phyloP scores from a whole-genome alignment of 92 coral and sea anemone species.

The Bergia puertoricense region DNA sequence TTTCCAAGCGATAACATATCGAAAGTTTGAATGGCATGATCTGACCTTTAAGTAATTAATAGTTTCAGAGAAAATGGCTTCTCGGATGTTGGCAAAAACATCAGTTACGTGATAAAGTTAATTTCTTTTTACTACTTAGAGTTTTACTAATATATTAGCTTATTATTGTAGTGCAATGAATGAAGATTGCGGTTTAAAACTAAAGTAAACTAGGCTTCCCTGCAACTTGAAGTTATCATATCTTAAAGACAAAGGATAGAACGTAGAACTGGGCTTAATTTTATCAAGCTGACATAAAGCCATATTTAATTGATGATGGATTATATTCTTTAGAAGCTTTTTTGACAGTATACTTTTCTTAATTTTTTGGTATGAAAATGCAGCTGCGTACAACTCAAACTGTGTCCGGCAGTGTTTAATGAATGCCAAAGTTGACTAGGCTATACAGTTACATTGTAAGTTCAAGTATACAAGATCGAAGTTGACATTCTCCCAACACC shows the following conservation, averaged over 20 bases:
- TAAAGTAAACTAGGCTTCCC: background rate
- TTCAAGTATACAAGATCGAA: background rate
- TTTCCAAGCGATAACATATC: background rate
- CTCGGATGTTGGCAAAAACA: background rate
- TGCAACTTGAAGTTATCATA: background rate
- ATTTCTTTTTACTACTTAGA: background rate
- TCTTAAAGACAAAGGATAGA: background rate
- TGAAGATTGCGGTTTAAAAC: background rate
- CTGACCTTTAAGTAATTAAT: background rate
- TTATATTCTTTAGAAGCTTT: background rate
- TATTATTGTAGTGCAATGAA: background rate
- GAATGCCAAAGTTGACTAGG: background rate
- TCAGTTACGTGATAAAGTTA: no score
- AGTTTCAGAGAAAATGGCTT: background rate
- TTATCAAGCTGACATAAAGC: background rate
- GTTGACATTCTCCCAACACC: conserved; percentile 21
- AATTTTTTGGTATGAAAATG: background rate
- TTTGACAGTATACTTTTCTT: background rate
- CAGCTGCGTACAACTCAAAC: no score
- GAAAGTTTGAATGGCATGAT: background rate
- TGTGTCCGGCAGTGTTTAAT: background rate
- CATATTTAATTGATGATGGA: background rate
- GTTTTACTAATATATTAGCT: background rate
- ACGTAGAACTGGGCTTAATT: background rate
- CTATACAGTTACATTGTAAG: background rate